Base-by-base conservation (phyloP, 2,113 vertebrate species). In the Ondatra zibethicus region DNA sequence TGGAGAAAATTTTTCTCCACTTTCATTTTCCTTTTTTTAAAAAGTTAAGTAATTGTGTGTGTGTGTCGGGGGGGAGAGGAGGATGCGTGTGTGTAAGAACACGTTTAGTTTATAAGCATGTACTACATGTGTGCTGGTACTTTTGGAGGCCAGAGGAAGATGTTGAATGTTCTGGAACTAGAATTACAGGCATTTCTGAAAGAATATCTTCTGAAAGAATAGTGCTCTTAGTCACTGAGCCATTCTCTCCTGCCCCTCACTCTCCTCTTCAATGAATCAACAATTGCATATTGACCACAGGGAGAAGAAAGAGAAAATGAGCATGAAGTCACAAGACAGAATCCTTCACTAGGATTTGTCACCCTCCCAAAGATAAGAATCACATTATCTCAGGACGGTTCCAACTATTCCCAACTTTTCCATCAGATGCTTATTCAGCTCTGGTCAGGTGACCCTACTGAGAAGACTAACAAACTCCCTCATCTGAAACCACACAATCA, bases 191-290 rank as follows among this genome's bases (percentile, higher is more conserved):
- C 61, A 66, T 45, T 47, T 66, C 16, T 33, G n/a, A 66, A 39
- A 1, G 4, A 31, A 42, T 25, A 39, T 84, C 58, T 63, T 63
- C 58, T 61, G 19, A 16, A 80, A 80, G 47, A 21, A 11, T 33
- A 80, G 9, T 36, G 31, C 77, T 81, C 50, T 36, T 80, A 55
- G 55, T 33, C 5, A 39, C 21, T 29, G 55, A 42, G 81, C 80
- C 45, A 55, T 31, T 29, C 39, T 85, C 39, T 65, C 58, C 81
- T 45, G 81, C 9, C 47, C 82, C 42, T 66, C 42, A 36, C 39
- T 66, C 19, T 92, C 50, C 55, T 92, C 88, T 93, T 89, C 8
- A 86, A 80, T 84, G 80, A 75, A 86, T 93, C 63, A 96, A 66
- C 16, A 76, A 81, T 2, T 86, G 7, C 1, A 68, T 61, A 91